Evolutionary conservation across 2,797 vertebrate species (phyloP).

Genomic region (Uromys caudimaculatus): DNA sequence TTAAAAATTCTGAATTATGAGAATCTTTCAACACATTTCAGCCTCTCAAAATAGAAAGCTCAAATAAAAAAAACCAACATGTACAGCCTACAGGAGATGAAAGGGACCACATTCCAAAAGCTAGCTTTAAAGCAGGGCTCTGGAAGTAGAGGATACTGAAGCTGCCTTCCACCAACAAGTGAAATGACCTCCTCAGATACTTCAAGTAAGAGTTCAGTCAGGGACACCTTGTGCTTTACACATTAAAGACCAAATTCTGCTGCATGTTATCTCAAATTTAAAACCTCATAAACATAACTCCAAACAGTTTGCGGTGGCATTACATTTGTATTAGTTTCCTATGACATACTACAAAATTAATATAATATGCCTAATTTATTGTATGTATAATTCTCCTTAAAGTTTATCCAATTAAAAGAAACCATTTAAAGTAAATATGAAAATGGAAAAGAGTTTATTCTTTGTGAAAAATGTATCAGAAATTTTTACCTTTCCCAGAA

Average conservation of each 20-base stretch:
- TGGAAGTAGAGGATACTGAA: not conserved
- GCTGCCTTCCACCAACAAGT: not conserved
- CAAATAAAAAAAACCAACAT: not conserved
- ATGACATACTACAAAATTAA: not conserved
- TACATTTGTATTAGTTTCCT: not conserved
- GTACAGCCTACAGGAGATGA: not conserved
- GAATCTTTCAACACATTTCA: not conserved
- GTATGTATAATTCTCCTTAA: not conserved
- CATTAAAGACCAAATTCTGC: not conserved
- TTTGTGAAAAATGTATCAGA: not conserved
- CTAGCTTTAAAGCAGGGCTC: not conserved
- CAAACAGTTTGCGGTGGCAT: not conserved
- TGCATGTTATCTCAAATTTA: not conserved
- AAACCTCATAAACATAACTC: not conserved
- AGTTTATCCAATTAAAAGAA: not conserved
- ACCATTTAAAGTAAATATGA: not conserved
- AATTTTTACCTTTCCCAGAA: not conserved
- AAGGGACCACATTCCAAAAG: not conserved
- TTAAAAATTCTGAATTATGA: not conserved
- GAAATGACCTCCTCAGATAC: not conserved
- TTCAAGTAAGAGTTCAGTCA: not conserved
- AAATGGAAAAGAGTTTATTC: not conserved
- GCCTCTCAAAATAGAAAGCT: not conserved
- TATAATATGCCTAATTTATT: not conserved
- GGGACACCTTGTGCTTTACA: not conserved